Evolutionary conservation across 2,888 invertebrate species (phyloP).

Genomic region (Xanthorhoe spadicearia): DNA sequence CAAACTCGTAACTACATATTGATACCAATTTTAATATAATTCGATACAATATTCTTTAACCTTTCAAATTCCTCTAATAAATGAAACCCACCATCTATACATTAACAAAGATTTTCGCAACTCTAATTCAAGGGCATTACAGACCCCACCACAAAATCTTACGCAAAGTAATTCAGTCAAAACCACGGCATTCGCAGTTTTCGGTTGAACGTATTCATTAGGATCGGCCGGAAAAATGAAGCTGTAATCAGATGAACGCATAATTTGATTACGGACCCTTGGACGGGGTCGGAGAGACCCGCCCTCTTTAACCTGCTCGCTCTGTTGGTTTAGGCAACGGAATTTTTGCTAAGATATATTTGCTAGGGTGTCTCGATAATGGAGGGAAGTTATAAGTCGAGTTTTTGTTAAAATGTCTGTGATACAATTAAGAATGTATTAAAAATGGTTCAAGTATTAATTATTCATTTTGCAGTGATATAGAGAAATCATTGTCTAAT

Average conservation of each 20-base stretch:
- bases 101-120: neutral
- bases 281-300: slow-evolving; percentile 22
- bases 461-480: too few species aligned
- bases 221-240: slow-evolving; percentile 35
- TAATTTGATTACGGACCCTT: slow-evolving; percentile 41
- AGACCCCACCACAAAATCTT: slow-evolving; percentile 5
- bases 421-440: too few species aligned
- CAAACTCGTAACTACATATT: too few species aligned
- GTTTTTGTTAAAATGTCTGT: too few species aligned
- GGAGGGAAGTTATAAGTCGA: too few species aligned
- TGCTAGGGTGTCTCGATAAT: neutral
- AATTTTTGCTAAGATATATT: neutral
- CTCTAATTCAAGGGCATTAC: neutral
- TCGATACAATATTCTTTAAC: too few species aligned
- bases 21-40: too few species aligned
- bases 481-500: too few species aligned
- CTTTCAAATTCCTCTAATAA: too few species aligned
- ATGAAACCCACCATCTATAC: too few species aligned
- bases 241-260: slow-evolving; percentile 43
- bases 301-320: slow-evolving; percentile 36
- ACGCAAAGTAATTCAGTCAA: slow-evolving; percentile 10
- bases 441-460: too few species aligned
- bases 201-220: slow-evolving; percentile 42
- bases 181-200: slow-evolving; percentile 17
- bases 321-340: neutral